Evolutionary conservation across 2,797 vertebrate species (phyloP), one percentile per base, ranked within the genome.

Genomic region (Galagoides demidoff): DNA sequence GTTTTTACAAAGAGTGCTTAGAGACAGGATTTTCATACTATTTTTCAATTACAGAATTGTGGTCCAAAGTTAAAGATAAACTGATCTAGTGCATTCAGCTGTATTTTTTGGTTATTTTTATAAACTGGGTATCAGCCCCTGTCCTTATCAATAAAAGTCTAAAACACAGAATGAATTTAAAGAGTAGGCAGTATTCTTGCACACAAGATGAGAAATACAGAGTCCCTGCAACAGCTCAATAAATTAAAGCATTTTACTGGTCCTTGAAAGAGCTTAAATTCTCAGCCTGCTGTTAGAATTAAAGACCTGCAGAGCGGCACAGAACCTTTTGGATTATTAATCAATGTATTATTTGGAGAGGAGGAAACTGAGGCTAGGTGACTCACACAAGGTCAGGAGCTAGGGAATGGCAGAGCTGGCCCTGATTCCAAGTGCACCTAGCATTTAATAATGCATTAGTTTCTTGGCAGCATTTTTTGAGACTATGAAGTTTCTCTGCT

Each of bases 11-110:
- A 59, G 49, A 76, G 10, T 81, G 12, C 84, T 92, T 82, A 78
- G 16, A 79, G 14, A 70, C 12, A 57, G 6, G 27, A 49, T 63
- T 93, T 89, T 85, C 0, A 20, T 66, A 57, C 27, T 17, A 70
- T 63, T 87, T 95, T 89, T 19, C 11, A 91, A 34, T 68, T 95
- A 71, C 29, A 66, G 25, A 90, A 57, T 52, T 74, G 7, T 90
- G 61, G 39, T 20, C 85, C 59, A 90, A 84, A 92, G 59, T 79
- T 94, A 45, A 97, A 96, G 88, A 29, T 55, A 86, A 94, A 57
- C 71, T 89, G 45, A 20, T 63, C 19, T 76, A 29, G 59, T 73
- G 52, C 29, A 87, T 85, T 77, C 70, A 96, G 37, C 59, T 92
- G 22, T 45, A 16, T 79, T 61, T 52, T 92, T 73, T 59, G 39